Base-by-base conservation (phyloP, 1,140 invertebrate species). In the Aporrectodea caliginosa region DNA sequence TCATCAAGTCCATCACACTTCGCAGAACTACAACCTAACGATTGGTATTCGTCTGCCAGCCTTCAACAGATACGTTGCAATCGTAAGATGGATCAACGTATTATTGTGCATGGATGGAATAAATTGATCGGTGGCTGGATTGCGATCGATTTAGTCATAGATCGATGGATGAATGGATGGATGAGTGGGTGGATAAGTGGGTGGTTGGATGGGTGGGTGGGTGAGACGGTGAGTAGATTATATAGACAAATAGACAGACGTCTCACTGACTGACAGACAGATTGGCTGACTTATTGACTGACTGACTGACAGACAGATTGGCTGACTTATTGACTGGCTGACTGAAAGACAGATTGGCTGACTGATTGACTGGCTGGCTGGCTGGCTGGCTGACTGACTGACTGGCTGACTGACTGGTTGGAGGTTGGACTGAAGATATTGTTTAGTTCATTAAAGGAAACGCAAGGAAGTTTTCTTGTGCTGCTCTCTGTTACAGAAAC, bases 361-460 rank as follows among this genome's bases (percentile, higher is more conserved):
- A 58, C 43, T 58, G 43, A 58, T 22, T 58, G 43, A 58, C 43
- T 58, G 43, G 22, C 43, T 58, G 43, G 16, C 33, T 73, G 68
- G 16, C 77, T 73, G 34, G 16, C 68, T 78, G 77, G 29, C 33
- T 78, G 33, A 71, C 68, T 78, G 77, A 78, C 68, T 71, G 77
- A 78, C 68, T 78, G 34, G 73, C 33, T 72, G 34, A 78, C 68
- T 71, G 68, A 78, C 68, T 71, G 34, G 22, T 32, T 78, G 2
- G 22, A n/a, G 1, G 68, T 35, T 43, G n/a, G n/a, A n/a, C n/a
- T n/a, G n/a, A n/a, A n/a, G n/a, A n/a, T n/a, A n/a, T n/a, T n/a
- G n/a, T n/a, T n/a, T n/a, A n/a, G n/a, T n/a, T n/a, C n/a, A n/a
- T n/a, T n/a, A n/a, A n/a, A n/a, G n/a, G n/a, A n/a, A n/a, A n/a